A percentile compares a stretch with the other conserved stretches of the same genome.
These are phyloP conservation scores for Toxotes jaculatrix DNA, from an alignment of 2,113 vertebrate genomes.

Conservation along the genomic window DNA sequence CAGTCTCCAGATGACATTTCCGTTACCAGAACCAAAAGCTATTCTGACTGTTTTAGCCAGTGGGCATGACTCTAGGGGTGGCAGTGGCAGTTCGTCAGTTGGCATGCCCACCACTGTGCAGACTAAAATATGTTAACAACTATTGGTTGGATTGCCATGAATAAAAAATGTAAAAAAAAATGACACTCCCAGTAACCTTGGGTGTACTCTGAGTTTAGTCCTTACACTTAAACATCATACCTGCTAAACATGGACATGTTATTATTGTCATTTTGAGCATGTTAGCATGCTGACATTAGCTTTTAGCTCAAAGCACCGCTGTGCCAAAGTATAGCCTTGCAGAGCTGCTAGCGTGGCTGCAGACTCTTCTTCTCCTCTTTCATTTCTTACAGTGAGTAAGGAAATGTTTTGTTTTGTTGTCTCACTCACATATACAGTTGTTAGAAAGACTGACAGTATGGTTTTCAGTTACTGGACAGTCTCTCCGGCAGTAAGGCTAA, in stretches of 20 bases:
- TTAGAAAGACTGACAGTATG: conserved; percentile 37
- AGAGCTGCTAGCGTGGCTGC: not conserved
- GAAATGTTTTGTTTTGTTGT: not conserved
- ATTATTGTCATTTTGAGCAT: not conserved
- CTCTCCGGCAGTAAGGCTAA: not conserved
- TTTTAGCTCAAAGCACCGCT: too few species aligned
- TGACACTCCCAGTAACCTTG: not conserved
- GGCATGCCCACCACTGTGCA: not conserved
- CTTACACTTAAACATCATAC: not conserved
- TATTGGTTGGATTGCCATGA: not conserved
- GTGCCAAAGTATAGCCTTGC: too few species aligned
- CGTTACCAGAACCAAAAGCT: not conserved
- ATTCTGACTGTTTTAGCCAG: not conserved
- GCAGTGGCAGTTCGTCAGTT: not conserved
- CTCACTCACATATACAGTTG: conserved; percentile 27
- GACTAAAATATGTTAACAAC: not conserved
- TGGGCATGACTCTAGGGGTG: not conserved
- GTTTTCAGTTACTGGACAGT: conserved; percentile 28
- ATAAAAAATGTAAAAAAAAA: not conserved
- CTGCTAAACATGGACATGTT: not conserved
- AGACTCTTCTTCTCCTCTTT: not conserved
- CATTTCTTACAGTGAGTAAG: conserved; percentile 5
- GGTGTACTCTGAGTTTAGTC: not conserved
- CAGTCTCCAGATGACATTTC: not conserved
- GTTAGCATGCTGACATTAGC: not conserved